These are phyloP conservation scores for Callopanchax toddi DNA, from an alignment of 2,113 vertebrate species.

Conservation along the genomic window DNA sequence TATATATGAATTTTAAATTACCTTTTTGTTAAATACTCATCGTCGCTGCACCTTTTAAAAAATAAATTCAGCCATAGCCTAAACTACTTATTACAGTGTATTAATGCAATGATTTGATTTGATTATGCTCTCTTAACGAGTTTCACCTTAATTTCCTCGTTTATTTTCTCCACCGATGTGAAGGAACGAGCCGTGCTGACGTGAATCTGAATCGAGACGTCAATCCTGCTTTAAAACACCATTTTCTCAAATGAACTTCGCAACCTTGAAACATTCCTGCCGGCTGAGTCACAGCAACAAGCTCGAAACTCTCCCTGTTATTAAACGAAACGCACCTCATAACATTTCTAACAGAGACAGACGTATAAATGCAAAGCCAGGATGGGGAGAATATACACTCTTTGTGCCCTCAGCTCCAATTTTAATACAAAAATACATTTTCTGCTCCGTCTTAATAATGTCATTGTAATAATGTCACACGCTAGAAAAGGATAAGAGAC, in stretches of 20 bases:
- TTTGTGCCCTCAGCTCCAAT: constrained; percentile 1
- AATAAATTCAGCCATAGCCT: neutral
- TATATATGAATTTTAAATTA: too few species aligned
- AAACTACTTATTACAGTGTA: neutral
- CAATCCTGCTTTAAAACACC: neutral
- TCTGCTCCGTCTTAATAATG: constrained; percentile 2
- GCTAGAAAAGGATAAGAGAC: neutral
- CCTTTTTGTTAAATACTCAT: too few species aligned
- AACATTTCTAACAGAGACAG: neutral
- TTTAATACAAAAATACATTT: constrained; percentile 4
- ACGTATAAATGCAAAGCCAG: neutral
- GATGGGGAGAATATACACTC: neutral
- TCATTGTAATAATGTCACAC: neutral
- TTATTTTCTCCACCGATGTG: neutral
- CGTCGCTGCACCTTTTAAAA: too few species aligned
- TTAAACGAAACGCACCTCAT: constrained; percentile 19
- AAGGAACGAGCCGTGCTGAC: neutral
- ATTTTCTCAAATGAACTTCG: neutral
- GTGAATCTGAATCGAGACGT: neutral
- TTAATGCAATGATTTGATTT: neutral
- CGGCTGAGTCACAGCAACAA: constrained; percentile 8
- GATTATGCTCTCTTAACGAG: neutral
- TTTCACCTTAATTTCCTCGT: neutral
- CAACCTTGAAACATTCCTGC: constrained; percentile 4
- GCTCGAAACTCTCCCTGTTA: neutral